Conservation (phyloP, 2,113 vertebrate genomes). For the Phaethornis superciliosus region DNA sequence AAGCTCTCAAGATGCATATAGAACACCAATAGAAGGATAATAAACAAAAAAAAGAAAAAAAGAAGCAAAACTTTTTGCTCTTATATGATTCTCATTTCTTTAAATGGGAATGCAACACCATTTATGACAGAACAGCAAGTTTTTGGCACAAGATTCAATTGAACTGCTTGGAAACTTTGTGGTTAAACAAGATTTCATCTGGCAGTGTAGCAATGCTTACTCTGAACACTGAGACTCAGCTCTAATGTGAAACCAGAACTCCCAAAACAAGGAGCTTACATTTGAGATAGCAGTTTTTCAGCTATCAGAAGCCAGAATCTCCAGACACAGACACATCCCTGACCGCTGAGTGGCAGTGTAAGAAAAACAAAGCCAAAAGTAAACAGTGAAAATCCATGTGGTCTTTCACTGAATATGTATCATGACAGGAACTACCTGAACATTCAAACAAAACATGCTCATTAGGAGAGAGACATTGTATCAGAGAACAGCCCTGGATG, state of each 20-base stretch:
- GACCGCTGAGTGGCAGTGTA: conserved; percentile 1
- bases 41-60: background rate
- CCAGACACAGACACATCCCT: background rate
- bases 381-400: background rate
- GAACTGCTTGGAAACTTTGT: background rate
- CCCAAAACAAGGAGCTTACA: background rate
- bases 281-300: background rate
- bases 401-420: background rate
- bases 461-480: background rate
- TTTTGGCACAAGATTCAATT: background rate
- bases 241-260: background rate
- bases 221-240: background rate
- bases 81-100: background rate
- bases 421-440: background rate
- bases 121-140: background rate
- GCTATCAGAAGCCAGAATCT: background rate
- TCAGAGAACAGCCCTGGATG: background rate
- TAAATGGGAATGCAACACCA: background rate
- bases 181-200: background rate
- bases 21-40: background rate
- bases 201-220: background rate
- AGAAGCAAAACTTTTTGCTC: background rate
- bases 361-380: conserved; percentile 8
- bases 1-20: background rate
- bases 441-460: background rate